Evolutionary conservation across 2,888 invertebrate species (phyloP), one percentile per base, ranked within the genome.

Genomic region (Hyppa rectilinea): DNA sequence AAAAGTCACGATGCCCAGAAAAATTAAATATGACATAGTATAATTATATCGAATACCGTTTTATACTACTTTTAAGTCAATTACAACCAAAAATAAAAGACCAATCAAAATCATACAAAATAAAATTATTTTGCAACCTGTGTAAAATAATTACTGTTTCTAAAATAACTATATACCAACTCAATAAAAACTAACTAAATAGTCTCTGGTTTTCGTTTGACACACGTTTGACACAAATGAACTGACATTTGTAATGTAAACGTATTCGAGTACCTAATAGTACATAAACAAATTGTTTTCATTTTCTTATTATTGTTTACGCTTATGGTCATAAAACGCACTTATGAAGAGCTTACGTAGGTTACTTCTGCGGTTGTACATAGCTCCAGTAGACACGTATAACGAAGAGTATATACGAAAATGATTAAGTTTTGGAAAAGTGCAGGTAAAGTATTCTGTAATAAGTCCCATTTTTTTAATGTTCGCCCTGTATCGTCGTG

Each of bases 381-480:
- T 80, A 84, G 79, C 78, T 71, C 68, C 79, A 67, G 72, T 79
- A 77, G 75, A 85, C 80, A 84, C 85, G 63, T 78, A 79, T 78
- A 82, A 82, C 83, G 76, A 78, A 72, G 69, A 71, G 61, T 75
- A 78, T 69, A 79, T 60, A 80, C 81, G 76, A 96, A 95, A 93
- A 97, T 97, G 97, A 96, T 97, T 92, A 97, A 97, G 93, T 97
- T 97, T 95, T 97, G 97, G 97, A 97, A 97, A 94, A 97, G 97
- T 94, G 96, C 97, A 95, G 97, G 97, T 97, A 96, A 87, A 86
- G 62, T 75, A 59, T 52, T 58, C 31, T 45, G 52, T 61, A 78
- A 67, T 49, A 26, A 55, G 50, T 55, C 45, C 52, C 14, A 29
- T 53, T 73, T 68, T 63, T 70, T 67, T 55, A 43, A 60, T 64